A percentile compares a stretch with the other conserved stretches of the same genome.
Conservation (phyloP, 2,888 invertebrate species). For the Adela reaumurella region DNA sequence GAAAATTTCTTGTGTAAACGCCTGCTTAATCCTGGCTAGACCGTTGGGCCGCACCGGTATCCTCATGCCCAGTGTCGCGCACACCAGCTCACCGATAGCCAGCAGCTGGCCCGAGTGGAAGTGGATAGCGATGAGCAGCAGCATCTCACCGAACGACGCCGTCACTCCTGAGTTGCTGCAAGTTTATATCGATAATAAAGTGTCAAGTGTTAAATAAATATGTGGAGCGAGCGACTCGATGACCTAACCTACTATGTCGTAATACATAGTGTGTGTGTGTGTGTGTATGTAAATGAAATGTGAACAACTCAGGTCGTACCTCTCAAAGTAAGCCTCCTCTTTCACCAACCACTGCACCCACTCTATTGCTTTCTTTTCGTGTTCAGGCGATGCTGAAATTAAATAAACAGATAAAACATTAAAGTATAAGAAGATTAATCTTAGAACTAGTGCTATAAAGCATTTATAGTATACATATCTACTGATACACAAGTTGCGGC, state of each 20-base stretch:
- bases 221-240: neutral
- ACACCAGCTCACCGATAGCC: constrained; percentile 91
- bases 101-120: constrained; percentile 93
- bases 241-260: neutral
- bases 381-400: constrained; percentile 60
- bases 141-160: constrained; percentile 93
- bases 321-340: constrained; percentile 86
- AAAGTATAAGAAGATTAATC: no score
- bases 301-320: constrained; percentile 28
- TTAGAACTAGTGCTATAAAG: no score
- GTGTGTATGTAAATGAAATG: no score
- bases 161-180: constrained; percentile 73
- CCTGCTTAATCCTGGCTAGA: constrained; percentile 83
- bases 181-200: constrained; percentile 1
- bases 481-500: no score
- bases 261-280: no score
- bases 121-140: constrained; percentile 93
- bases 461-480: no score
- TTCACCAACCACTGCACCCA: constrained; percentile 93
- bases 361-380: constrained; percentile 84
- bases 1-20: constrained; percentile 95
- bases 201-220: neutral
- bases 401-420: no score
- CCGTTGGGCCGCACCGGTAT: constrained; percentile 84
- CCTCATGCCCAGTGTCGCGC: constrained; percentile 93